Conservation (phyloP, 1,140 invertebrate genomes). For the Periplaneta americana region DNA sequence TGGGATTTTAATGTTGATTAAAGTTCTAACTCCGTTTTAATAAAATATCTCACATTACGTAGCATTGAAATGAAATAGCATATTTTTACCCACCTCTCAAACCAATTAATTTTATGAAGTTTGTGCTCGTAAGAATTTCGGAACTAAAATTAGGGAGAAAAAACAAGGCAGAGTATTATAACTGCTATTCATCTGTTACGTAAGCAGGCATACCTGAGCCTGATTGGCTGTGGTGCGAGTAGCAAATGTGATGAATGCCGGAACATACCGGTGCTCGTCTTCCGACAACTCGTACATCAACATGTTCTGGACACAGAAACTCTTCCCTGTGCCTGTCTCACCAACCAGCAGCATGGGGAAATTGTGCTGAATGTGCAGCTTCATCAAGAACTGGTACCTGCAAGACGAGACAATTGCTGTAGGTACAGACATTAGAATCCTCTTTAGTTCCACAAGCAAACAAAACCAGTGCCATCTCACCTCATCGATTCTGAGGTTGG, state of each 20-base stretch:
- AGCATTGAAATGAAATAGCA: no score
- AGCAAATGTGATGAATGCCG: constrained; percentile 83
- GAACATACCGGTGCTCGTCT: constrained; percentile 61
- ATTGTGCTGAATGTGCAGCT: constrained; percentile 58
- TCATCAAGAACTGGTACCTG: constrained; percentile 49
- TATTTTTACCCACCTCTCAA: no score
- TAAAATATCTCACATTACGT: no score
- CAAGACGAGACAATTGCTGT: not conserved
- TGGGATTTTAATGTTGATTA: no score
- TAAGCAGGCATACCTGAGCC: constrained; percentile 57
- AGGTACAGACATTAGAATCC: not conserved
- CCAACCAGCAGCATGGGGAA: constrained; percentile 76
- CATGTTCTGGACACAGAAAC: constrained; percentile 81
- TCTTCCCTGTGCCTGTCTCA: constrained; percentile 91
- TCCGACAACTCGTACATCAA: constrained; percentile 72
- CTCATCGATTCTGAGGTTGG: constrained; percentile 83
- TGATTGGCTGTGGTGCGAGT: constrained; percentile 81
- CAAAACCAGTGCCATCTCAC: constrained; percentile 31
- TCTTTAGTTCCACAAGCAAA: not conserved
- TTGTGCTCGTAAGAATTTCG: no score
- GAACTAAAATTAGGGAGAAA: no score
- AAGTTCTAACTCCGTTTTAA: no score
- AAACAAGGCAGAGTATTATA: no score
- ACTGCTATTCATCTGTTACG: no score
- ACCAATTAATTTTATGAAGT: no score